These are phyloP conservation scores for Theocolax elegans DNA, from an alignment of 1,140 invertebrate species.

Conservation along the genomic window DNA sequence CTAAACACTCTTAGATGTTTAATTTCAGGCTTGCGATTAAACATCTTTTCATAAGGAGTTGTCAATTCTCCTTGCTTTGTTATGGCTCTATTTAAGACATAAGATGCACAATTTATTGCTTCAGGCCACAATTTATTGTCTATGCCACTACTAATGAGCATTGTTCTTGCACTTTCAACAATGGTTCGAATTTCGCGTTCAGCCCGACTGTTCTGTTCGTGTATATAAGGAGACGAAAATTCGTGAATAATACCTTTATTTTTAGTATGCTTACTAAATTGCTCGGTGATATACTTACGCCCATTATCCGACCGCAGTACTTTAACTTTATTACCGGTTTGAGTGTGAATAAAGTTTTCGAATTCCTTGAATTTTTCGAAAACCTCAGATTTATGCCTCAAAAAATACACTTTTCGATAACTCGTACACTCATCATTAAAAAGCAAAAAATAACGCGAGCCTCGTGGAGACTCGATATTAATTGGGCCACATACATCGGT, in stretches of 20 bases:
- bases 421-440: neutral
- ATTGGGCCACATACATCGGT: neutral
- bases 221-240: slow-evolving; percentile 51
- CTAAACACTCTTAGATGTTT: slow-evolving; percentile 60
- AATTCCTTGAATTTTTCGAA: slow-evolving; percentile 54
- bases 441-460: neutral
- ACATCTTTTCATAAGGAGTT: slow-evolving; percentile 63
- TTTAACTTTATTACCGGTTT: slow-evolving; percentile 51
- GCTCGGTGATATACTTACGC: slow-evolving; percentile 20
- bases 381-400: slow-evolving; percentile 47
- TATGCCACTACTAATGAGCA: slow-evolving; percentile 55
- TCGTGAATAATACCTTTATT: slow-evolving; percentile 36
- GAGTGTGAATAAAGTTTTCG: too few relatives aligned
- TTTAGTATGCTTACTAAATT: slow-evolving; percentile 12
- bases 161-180: slow-evolving; percentile 55
- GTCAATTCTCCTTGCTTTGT: slow-evolving; percentile 47
- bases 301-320: slow-evolving; percentile 41
- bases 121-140: slow-evolving; percentile 61
- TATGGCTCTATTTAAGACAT: slow-evolving; percentile 41
- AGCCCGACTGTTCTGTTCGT: slow-evolving; percentile 56
- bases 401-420: neutral
- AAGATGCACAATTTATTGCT: slow-evolving; percentile 57
- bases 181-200: slow-evolving; percentile 61
- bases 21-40: slow-evolving; percentile 62
- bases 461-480: neutral